These are phyloP conservation scores for Nylanderia fulva DNA, from an alignment of 1,140 invertebrate species.

Conservation along the genomic window DNA sequence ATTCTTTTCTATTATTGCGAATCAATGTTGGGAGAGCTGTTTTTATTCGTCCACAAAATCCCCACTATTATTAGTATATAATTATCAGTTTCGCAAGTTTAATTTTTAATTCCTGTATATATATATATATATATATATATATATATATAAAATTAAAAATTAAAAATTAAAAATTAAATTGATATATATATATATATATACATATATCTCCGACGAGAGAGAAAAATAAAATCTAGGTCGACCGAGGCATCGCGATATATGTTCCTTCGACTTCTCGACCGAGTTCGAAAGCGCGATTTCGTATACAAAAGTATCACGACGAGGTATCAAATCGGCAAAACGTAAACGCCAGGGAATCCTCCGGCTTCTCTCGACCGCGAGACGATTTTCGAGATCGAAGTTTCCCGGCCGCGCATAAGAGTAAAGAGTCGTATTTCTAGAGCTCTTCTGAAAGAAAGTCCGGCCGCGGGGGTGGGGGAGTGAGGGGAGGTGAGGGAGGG, in stretches of 20 bases:
- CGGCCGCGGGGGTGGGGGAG: constrained; percentile 43
- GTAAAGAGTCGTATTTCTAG: constrained; percentile 42
- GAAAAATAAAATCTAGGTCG: neutral
- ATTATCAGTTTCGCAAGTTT: neutral
- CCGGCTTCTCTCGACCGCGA: neutral
- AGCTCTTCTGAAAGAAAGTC: constrained; percentile 66
- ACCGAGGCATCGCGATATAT: neutral
- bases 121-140: no score
- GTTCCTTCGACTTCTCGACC: neutral
- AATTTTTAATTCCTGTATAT: neutral
- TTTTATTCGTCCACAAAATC: neutral
- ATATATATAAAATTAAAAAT: no score
- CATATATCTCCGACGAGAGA: no score
- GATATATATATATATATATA: no score
- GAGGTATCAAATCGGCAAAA: constrained; percentile 35
- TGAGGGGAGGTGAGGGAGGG: no score
- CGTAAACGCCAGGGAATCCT: neutral
- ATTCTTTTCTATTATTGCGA: neutral
- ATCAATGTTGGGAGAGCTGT: neutral
- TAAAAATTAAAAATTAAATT: no score
- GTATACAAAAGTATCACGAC: neutral
- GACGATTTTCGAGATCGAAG: constrained; percentile 51
- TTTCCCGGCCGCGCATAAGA: constrained; percentile 16
- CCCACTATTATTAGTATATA: neutral
- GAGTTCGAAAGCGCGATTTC: constrained; percentile 18